A percentile compares a stretch with the other conserved stretches of the same genome.
These are phyloP conservation scores for Apis florea DNA, from an alignment of 1,140 invertebrate species.

Conservation along the genomic window DNA sequence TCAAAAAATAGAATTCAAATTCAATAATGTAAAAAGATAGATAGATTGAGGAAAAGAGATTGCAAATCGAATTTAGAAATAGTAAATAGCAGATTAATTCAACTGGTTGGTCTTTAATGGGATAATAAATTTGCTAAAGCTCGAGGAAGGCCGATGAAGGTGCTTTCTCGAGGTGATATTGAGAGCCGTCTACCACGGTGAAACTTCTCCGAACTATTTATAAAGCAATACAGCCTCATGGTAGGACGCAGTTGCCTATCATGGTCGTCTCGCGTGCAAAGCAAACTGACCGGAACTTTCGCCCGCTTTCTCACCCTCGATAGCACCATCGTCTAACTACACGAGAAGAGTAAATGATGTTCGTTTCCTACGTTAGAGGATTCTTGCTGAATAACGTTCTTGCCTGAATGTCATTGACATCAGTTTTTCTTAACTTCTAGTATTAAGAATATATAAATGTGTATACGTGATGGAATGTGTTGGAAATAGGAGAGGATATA, in stretches of 20 bases:
- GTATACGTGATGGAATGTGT: not conserved
- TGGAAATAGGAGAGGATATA: too few species aligned
- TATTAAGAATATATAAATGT: not conserved
- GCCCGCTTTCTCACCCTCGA: slow-evolving; percentile 38
- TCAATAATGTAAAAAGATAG: too few species aligned
- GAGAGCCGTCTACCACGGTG: slow-evolving; percentile 29
- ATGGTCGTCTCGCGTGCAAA: slow-evolving; percentile 63
- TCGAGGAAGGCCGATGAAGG: slow-evolving; percentile 33
- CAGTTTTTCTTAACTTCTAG: slow-evolving; percentile 2
- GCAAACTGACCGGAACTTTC: slow-evolving; percentile 52
- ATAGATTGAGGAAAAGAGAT: too few species aligned
- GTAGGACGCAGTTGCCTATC: slow-evolving; percentile 53
- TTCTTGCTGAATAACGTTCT: slow-evolving; percentile 6
- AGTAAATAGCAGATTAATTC: too few species aligned
- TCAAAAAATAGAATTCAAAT: too few species aligned
- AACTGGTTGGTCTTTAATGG: too few species aligned
- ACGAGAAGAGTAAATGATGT: not conserved
- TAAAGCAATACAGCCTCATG: slow-evolving; percentile 59
- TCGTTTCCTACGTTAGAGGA: not conserved
- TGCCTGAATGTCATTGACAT: not conserved
- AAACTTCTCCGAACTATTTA: slow-evolving; percentile 59
- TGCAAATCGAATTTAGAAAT: too few species aligned
- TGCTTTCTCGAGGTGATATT: slow-evolving; percentile 46
- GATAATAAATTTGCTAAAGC: not conserved
- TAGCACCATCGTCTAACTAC: not conserved